These are phyloP conservation scores for Esox niger DNA, from an alignment of 2,113 vertebrate genomes.

Conservation along the genomic window DNA sequence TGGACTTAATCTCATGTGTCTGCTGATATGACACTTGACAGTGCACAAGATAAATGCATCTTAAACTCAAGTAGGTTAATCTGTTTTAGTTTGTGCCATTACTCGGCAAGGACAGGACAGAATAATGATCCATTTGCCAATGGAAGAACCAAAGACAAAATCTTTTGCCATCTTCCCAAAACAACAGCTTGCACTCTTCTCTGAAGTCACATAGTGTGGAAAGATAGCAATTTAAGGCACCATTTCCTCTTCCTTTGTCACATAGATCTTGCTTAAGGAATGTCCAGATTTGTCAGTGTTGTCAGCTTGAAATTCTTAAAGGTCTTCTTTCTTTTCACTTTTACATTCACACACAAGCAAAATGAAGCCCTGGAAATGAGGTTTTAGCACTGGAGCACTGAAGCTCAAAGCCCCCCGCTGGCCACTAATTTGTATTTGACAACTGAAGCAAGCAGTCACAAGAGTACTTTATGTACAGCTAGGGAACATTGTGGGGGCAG, in stretches of 20 bases:
- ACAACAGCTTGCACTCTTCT: slow-evolving; percentile 26
- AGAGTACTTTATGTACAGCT: slow-evolving; percentile 69
- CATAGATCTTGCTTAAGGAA: slow-evolving; percentile 36
- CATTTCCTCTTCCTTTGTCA: slow-evolving; percentile 36
- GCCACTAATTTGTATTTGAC: slow-evolving; percentile 82
- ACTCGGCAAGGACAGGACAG: slow-evolving; percentile 1
- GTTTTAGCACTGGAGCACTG: slow-evolving; percentile 66
- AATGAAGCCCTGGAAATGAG: slow-evolving; percentile 72
- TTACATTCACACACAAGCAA: slow-evolving; percentile 62
- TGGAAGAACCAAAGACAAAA: background rate
- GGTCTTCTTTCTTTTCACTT: slow-evolving; percentile 37
- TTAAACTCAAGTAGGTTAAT: slow-evolving; percentile 5
- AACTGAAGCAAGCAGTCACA: slow-evolving; percentile 73
- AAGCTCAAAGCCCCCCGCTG: slow-evolving; percentile 66
- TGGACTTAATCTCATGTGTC: background rate
- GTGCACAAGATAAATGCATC: background rate
- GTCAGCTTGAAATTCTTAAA: slow-evolving; percentile 72
- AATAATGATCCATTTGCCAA: background rate
- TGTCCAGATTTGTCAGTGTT: slow-evolving; percentile 29
- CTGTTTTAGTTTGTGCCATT: slow-evolving; percentile 5
- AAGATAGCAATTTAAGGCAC: slow-evolving; percentile 41
- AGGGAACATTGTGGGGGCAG: slow-evolving; percentile 73
- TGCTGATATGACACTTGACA: background rate
- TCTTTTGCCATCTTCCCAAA: background rate
- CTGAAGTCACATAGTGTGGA: slow-evolving; percentile 21